Evolutionary conservation across 1,140 invertebrate genomes (phyloP).

Genomic region (Solen grandis): DNA sequence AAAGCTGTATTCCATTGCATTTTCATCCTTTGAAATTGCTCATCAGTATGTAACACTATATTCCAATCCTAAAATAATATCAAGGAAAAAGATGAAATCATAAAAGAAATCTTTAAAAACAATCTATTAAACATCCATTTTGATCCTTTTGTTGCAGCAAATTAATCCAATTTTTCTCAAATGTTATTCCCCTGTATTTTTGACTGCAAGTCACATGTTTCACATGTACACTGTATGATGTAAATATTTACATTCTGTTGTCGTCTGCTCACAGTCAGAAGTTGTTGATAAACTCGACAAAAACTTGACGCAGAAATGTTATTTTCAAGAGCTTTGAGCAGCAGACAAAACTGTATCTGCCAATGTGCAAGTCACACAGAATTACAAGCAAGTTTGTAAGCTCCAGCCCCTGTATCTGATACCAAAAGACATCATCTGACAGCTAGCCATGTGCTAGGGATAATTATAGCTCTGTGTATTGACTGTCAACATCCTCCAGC

Average conservation of each 20-base stretch:
- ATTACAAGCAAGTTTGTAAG: background rate
- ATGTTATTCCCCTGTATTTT: background rate
- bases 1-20: background rate
- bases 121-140: background rate
- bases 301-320: background rate
- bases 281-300: background rate
- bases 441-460: constrained; percentile 45
- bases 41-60: background rate
- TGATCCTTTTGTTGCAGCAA: background rate
- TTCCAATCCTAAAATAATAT: background rate
- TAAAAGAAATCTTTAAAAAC: background rate
- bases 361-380: background rate
- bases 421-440: constrained; percentile 10
- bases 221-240: background rate
- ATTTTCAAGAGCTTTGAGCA: background rate
- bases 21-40: background rate
- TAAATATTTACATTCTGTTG: background rate
- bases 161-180: background rate
- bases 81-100: background rate
- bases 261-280: background rate
- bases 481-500: constrained; percentile 45
- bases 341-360: background rate
- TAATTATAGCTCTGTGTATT: constrained; percentile 52
- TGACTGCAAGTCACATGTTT: background rate
- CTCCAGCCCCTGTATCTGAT: background rate